Conservation (phyloP, 2,888 invertebrate species). For the Dolichopus griseipennis region DNA sequence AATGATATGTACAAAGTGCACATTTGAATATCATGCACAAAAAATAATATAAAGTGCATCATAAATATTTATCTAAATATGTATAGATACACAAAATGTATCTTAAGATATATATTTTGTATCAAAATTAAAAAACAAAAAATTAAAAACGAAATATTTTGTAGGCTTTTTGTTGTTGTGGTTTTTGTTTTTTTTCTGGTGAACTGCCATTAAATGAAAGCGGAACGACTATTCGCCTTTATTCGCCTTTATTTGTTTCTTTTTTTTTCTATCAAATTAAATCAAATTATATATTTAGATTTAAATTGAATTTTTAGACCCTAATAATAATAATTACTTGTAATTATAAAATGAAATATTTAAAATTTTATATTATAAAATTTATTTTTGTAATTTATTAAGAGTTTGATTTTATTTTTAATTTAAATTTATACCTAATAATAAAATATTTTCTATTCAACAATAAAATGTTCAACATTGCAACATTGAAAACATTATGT, state of each 20-base stretch:
- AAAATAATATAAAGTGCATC: not conserved
- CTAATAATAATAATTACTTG: not conserved
- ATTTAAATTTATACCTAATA: too few species aligned
- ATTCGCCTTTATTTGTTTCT: not conserved
- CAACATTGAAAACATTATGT: too few species aligned
- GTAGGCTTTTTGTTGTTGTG: not conserved
- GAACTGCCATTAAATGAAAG: not conserved
- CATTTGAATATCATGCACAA: too few species aligned
- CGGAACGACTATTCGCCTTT: not conserved
- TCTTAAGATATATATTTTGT: not conserved
- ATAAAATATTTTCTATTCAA: too few species aligned
- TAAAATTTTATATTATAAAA: too few species aligned
- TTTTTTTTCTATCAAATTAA: not conserved
- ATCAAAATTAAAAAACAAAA: too few species aligned
- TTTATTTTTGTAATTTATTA: too few species aligned
- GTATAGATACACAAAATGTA: not conserved
- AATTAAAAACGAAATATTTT: not conserved
- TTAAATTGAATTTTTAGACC: not conserved
- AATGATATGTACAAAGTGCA: not conserved
- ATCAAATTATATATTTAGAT: too few species aligned
- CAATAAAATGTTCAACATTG: too few species aligned
- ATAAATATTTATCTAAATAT: not conserved
- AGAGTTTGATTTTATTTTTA: too few species aligned
- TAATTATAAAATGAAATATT: too few species aligned
- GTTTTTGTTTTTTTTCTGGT: not conserved